Base-by-base conservation (phyloP, 1,140 invertebrate genomes). In the Philaenus spumarius region DNA sequence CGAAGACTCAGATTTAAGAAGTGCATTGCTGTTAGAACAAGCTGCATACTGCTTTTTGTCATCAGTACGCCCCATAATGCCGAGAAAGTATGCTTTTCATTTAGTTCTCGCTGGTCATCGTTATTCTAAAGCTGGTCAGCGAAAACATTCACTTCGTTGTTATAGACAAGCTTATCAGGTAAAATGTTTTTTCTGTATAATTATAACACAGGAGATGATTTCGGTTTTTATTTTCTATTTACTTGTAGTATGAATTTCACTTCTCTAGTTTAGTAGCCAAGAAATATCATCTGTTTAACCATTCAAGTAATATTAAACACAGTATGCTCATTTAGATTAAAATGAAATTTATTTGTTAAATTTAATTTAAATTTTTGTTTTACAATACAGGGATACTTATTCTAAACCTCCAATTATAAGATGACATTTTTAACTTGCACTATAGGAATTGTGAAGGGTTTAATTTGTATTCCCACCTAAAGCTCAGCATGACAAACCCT, bases 71-170 rank as follows among this genome's bases (percentile, higher is more conserved):
- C 80, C 82, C 1, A 68, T 72, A 4, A 89, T 93, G 84, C 82
- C 89, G 59, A 78, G 95, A 45, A 98, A 97, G 73, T 97, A 95
- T 73, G 90, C 95, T n/a, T 97, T 98, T 72, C 93, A 98, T 68
- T 89, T 94, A 78, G 93, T 98, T 17, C 76, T 98, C 14, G 92
- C 95, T 46, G 95, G 95, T 2, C 91, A 97, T 73, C 77, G 94
- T 55, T 97, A 83, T 72, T 87, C 89, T 2, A 96, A 97, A 73
- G 89, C 93, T 12, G 89, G 90, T 0, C 93, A 95, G 69, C 83
- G 86, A 55, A 88, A 84, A 69, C 94, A 97, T 77, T 90, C 93
- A 0, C 79, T 96, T 47, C 77, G 93, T 60, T 93, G 91, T 66
- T 98, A 98, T 69, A 83, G 86, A 59, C 92, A 95, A 76, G 93